A percentile compares a stretch with the other conserved stretches of the same genome.
Conservation (phyloP, 2,113 vertebrate species). For the Etheostoma cragini region DNA sequence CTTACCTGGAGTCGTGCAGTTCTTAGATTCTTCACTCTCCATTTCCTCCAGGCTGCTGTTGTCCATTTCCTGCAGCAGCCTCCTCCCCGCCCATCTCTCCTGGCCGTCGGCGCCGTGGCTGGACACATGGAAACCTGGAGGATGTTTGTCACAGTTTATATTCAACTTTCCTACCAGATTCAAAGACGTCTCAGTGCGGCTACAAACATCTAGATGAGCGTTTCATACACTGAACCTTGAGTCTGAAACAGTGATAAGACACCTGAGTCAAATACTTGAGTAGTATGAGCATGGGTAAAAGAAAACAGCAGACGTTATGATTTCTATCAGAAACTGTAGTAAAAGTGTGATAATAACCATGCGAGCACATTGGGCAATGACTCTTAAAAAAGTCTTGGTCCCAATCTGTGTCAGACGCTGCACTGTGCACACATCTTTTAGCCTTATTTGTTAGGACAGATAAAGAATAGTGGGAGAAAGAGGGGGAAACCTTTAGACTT, state of each 20-base stretch:
- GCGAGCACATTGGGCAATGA: no score
- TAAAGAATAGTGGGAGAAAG: no score
- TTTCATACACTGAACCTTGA: background rate
- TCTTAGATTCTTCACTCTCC: constrained; percentile 80
- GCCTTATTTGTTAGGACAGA: no score
- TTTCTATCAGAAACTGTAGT: background rate
- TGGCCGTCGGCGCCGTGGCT: constrained; percentile 68
- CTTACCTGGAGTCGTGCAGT: constrained; percentile 93
- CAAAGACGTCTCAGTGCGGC: background rate
- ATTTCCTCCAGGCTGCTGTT: constrained; percentile 75
- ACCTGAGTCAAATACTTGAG: no score
- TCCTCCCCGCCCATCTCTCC: constrained; percentile 84
- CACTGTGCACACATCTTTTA: no score
- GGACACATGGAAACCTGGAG: constrained; percentile 82
- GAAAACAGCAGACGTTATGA: background rate
- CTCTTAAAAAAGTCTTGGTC: no score
- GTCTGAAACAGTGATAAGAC: background rate
- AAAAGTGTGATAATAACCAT: background rate
- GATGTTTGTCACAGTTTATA: constrained; percentile 14
- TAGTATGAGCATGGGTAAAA: no score
- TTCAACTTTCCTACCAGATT: constrained; percentile 8
- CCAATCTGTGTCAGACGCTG: no score
- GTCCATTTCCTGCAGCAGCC: constrained; percentile 84
- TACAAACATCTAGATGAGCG: background rate
- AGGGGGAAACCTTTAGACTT: no score